Evolutionary conservation across 1,140 invertebrate species (phyloP).

Genomic region (Cherax quadricarinatus): DNA sequence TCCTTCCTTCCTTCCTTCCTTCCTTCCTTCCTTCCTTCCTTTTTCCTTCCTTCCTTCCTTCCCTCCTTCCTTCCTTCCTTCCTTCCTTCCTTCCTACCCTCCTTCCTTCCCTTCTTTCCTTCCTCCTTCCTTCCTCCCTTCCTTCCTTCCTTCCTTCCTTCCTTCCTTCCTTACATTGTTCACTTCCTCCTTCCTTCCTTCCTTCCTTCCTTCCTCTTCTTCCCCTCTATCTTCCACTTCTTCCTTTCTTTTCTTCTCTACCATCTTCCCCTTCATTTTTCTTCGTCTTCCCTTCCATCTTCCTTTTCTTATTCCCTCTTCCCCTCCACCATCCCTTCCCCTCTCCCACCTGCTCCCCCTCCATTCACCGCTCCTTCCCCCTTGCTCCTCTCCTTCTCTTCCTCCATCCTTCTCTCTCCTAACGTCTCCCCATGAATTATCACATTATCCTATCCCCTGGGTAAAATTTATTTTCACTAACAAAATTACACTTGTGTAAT

Average conservation of each 20-base stretch:
- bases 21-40: not conserved
- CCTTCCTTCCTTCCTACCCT: not conserved
- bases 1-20: not conserved
- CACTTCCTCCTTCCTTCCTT: not conserved
- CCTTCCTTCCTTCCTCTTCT: not conserved
- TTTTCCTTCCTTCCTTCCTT: not conserved
- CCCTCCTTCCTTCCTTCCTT: not conserved
- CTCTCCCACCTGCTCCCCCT: no score
- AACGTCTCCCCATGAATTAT: no score
- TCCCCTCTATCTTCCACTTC: not conserved
- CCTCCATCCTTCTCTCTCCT: no score
- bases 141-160: no score
- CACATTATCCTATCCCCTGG: not conserved
- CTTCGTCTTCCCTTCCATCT: no score
- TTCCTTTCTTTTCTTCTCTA: not conserved
- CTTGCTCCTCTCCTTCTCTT: no score
- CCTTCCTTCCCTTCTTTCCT: no score
- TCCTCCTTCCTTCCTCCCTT: no score
- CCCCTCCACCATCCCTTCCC: not conserved
- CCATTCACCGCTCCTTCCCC: no score
- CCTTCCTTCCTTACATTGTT: no score
- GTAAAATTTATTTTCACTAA: not conserved
- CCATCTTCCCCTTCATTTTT: not conserved
- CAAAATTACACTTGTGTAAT: not conserved
- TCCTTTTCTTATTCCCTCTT: no score